Evolutionary conservation across 2,888 invertebrate genomes (phyloP), one percentile per base, ranked within the genome.

Genomic region (Phasia obesa): DNA sequence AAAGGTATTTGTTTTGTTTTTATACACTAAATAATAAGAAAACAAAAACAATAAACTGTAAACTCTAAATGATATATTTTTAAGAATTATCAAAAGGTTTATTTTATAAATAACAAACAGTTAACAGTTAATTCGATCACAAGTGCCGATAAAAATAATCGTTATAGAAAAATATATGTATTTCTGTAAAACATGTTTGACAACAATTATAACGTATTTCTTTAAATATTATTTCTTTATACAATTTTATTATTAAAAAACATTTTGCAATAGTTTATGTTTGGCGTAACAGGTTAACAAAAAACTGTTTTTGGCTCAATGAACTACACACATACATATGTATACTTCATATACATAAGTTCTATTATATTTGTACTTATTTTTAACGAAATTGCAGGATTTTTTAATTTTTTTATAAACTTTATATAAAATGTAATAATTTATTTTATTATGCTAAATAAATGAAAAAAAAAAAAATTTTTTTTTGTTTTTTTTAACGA

Each of bases 301-400:
- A 65, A 76, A 79, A 44, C 55, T 80, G 85, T 71, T 85, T 89
- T 89, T 80, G 89, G 88, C 87, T 81, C n/a, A 60, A 71, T 64
- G 76, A 85, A 85, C 85, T 71, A 87, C 82, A 82, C 84, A 84
- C 81, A 78, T 64, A 79, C 62, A 79, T 64, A 84, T 44, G 55
- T 27, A 73, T 38, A 75, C 19, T n/a, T 81, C 19, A 19, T n/a
- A n/a, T 19, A 42, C 19, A 25, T 21, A 76, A n/a, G 9, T 65
- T 23, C 35, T 4, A 69, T 53, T 73, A 42, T 71, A 83, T 84
- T 85, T 87, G 86, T 86, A 84, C 86, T 79, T 64, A 42, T 62
- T 73, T 47, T 53, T 84, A 79, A 88, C 87, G 86, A 90, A 90
- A 90, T 90, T 90, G 90, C 90, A 90, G 90, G 90, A 86, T 88